Conservation (phyloP, 2,888 invertebrate genomes). For the Diplolepis rosae region DNA sequence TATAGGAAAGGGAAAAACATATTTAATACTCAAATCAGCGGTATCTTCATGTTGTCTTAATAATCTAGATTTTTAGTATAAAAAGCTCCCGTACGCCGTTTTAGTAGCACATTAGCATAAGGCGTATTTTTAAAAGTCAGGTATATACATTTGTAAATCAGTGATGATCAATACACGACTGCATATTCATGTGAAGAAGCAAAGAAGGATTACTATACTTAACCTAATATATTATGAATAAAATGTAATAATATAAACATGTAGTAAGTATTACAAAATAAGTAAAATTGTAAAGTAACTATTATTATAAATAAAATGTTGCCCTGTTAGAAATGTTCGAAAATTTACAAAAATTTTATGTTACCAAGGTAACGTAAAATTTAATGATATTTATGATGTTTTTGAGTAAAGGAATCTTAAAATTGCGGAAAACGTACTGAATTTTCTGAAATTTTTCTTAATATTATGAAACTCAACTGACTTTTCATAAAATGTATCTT, state of each 20-base stretch:
- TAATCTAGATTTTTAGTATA: background rate
- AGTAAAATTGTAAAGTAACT: background rate
- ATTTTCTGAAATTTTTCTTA: too few species aligned
- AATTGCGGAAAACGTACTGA: too few species aligned
- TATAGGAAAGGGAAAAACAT: background rate
- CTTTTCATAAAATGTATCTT: too few species aligned
- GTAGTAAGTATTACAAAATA: background rate
- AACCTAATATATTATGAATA: background rate
- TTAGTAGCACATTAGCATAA: slow-evolving; percentile 17
- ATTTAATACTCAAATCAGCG: background rate
- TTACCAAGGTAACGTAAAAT: too few species aligned
- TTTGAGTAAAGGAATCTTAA: too few species aligned
- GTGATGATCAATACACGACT: background rate
- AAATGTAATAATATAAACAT: background rate
- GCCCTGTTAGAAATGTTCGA: too few species aligned
- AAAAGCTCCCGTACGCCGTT: background rate
- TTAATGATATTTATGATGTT: too few species aligned
- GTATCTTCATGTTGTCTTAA: background rate
- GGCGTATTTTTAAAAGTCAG: background rate
- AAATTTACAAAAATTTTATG: too few species aligned
- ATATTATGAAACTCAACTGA: too few species aligned
- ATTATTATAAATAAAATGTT: background rate
- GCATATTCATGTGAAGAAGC: slow-evolving; percentile 1
- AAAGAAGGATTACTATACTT: background rate
- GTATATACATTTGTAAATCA: background rate